Conservation (phyloP, 1,140 invertebrate genomes). For the roundworm (Caenorhabditis elegans) region DNA sequence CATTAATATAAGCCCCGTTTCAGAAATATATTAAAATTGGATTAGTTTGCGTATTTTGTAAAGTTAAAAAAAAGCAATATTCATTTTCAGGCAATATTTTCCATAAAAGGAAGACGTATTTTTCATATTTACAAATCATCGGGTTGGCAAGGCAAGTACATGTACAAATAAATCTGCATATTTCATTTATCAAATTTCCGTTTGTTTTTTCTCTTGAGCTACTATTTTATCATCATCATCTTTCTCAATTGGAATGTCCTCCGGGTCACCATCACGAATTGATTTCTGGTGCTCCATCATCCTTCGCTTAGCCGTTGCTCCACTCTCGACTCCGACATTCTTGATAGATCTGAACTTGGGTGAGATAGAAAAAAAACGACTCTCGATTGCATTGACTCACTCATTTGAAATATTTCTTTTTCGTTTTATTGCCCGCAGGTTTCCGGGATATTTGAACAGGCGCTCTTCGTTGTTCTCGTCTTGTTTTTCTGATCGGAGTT, state of each 20-base stretch:
- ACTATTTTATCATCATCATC: not conserved
- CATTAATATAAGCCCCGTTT: no score
- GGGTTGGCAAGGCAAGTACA: not conserved
- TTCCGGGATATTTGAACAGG: not conserved
- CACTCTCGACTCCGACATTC: not conserved
- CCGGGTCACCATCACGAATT: not conserved
- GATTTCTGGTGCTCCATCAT: conserved; percentile 24
- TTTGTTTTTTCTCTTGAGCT: not conserved
- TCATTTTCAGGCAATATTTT: no score
- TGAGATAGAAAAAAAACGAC: not conserved
- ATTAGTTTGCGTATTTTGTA: no score
- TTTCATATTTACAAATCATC: no score
- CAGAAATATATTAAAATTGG: no score
- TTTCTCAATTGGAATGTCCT: not conserved
- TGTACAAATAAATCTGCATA: not conserved
- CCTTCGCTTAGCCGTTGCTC: not conserved
- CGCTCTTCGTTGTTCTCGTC: not conserved
- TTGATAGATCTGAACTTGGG: not conserved
- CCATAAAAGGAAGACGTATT: no score
- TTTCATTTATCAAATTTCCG: not conserved
- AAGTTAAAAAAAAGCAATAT: no score
- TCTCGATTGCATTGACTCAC: not conserved
- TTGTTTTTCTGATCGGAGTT: not conserved
- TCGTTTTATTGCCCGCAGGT: not conserved
- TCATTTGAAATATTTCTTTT: not conserved